Evolutionary conservation across 2,113 vertebrate genomes (phyloP).

Genomic region (Hippoglossus stenolepis): DNA sequence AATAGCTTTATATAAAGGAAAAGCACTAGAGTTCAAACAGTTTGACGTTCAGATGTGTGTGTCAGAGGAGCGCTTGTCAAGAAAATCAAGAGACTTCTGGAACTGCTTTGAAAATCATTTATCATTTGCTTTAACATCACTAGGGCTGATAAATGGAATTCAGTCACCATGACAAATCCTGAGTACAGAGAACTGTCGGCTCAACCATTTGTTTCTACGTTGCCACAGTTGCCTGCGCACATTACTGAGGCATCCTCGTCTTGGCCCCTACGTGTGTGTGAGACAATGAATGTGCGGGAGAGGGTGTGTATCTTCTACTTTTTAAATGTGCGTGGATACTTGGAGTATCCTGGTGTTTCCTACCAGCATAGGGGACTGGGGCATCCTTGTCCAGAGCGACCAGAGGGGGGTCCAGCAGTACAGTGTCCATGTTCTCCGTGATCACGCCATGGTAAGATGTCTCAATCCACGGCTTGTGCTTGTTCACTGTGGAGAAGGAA

Average conservation of each 20-base stretch:
- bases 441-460: constrained; percentile 97
- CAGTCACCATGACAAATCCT: constrained; percentile 62
- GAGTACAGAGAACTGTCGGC: constrained; percentile 47
- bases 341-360: constrained; percentile 20
- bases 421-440: constrained; percentile 95
- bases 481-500: constrained; percentile 88
- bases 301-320: not conserved
- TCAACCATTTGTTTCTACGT: constrained; percentile 19
- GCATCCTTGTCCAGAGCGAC: constrained; percentile 98
- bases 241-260: constrained; percentile 34
- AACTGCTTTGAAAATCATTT: not conserved
- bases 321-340: not conserved
- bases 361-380: constrained; percentile 95
- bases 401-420: constrained; percentile 95
- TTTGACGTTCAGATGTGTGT: not conserved
- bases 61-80: not conserved
- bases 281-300: constrained; percentile 4
- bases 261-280: constrained; percentile 8
- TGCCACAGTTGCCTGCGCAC: constrained; percentile 50
- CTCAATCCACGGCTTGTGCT: constrained; percentile 99
- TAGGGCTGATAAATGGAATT: constrained; percentile 57
- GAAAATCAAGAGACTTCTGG: not conserved
- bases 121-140: constrained; percentile 2
- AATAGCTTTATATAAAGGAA: not conserved
- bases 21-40: not conserved